Evolutionary conservation across 2,797 vertebrate species (phyloP).

Genomic region (Myotis findleyi): DNA sequence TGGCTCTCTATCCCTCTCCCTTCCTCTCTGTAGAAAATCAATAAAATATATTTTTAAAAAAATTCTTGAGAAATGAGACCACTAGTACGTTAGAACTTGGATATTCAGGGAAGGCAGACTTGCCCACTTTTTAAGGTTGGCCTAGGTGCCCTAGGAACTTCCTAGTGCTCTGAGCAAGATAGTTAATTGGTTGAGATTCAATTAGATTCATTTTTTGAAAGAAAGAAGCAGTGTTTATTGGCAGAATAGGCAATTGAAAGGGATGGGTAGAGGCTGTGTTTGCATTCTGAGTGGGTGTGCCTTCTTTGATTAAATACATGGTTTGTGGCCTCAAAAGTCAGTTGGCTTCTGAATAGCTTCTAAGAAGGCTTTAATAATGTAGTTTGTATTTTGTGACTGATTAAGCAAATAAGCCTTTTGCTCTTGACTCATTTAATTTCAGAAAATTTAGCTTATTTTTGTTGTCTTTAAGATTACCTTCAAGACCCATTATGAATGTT

Average conservation of each 20-base stretch:
- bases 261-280: slow-evolving; percentile 62
- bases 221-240: slow-evolving; percentile 77
- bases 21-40: too few relatives aligned
- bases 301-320: slow-evolving; percentile 65
- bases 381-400: slow-evolving; percentile 41
- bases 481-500: slow-evolving; percentile 7
- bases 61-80: slow-evolving; percentile 10
- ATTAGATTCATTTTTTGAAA: slow-evolving; percentile 65
- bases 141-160: slow-evolving; percentile 41
- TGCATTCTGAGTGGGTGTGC: slow-evolving; percentile 67
- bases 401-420: slow-evolving; percentile 50
- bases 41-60: background rate
- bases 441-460: slow-evolving; percentile 29
- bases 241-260: slow-evolving; percentile 72
- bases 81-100: slow-evolving; percentile 7
- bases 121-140: background rate
- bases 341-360: slow-evolving; percentile 61
- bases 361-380: slow-evolving; percentile 51
- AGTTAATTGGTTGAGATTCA: slow-evolving; percentile 66
- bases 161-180: slow-evolving; percentile 13
- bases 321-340: slow-evolving; percentile 62
- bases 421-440: slow-evolving; percentile 43
- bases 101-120: slow-evolving; percentile 16
- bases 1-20: too few relatives aligned
- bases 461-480: slow-evolving; percentile 21